Percentiles rank a stretch among this genome's conserved stretches.
Conservation (phyloP, 2,888 invertebrate genomes). For the Flexamia atlantica region DNA sequence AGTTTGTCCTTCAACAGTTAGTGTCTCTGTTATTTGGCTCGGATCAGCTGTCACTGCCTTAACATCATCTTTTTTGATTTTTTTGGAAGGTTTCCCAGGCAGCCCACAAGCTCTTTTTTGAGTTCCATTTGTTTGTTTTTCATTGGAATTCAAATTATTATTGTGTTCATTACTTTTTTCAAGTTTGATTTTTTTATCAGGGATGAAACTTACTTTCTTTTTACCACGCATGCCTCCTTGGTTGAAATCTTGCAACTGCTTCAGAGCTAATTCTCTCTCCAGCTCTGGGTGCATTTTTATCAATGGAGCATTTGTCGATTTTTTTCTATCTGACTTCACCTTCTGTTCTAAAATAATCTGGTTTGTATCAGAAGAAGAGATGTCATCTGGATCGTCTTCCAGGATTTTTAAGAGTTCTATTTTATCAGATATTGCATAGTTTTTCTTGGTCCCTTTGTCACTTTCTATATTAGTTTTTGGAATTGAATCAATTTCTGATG, state of each 20-base stretch:
- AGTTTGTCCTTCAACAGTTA: conserved; percentile 52
- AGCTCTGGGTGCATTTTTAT: conserved; percentile 74
- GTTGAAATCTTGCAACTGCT: conserved; percentile 74
- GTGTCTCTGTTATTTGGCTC: conserved; percentile 48
- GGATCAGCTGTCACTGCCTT: conserved; percentile 44
- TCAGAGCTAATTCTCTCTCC: conserved; percentile 78
- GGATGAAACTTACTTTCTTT: conserved; percentile 67
- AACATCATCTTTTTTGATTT: conserved; percentile 18
- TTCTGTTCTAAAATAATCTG: conserved; percentile 31
- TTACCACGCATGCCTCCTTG: background rate
- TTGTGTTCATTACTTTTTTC: conserved; percentile 44
- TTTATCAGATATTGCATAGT: conserved; percentile 72
- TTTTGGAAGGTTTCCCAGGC: conserved; percentile 18
- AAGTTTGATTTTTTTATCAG: conserved; percentile 12
- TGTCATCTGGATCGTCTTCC: conserved; percentile 75
- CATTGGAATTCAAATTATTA: background rate
- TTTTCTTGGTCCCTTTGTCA: background rate
- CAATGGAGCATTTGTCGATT: conserved; percentile 17
- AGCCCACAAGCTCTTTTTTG: conserved; percentile 21
- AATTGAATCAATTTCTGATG: conserved; percentile 10
- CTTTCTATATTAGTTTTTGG: background rate
- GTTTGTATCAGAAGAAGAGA: conserved; percentile 16
- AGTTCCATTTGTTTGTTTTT: conserved; percentile 30
- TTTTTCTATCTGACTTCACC: conserved; percentile 12
- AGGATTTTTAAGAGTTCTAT: conserved; percentile 78